Evolutionary conservation across 2,113 vertebrate species (phyloP), one percentile per base, ranked within the genome.

Genomic region (Astur gentilis): DNA sequence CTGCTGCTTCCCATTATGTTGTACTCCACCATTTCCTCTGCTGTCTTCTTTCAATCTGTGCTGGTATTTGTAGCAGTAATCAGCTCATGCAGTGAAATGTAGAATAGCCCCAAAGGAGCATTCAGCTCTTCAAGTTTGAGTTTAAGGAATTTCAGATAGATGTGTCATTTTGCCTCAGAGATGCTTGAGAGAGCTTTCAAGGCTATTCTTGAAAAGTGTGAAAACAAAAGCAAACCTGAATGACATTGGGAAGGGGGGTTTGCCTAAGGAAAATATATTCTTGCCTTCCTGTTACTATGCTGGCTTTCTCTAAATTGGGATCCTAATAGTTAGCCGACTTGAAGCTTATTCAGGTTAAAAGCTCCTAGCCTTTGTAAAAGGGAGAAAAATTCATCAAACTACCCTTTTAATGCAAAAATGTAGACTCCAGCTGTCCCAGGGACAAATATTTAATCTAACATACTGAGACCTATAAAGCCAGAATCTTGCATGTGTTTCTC

Each of bases 151-250:
- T 92, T 89, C 64, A 95, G 76, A 87, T 7, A 52, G 92, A 85
- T 69, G 52, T 95, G 81, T 91, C 76, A 89, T 87, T 97, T 94
- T 95, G 22, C 76, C 64, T 82, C 52, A 62, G 89, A 95, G 86
- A 84, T 8, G 7, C 67, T 86, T 81, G 26, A 91, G 55, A 83
- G 61, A 81, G 25, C 17, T 91, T 94, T 82, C 50, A 66, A 89
- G 72, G 82, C 58, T 76, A 17, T 87, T 93, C 69, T 94, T 93
- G 40, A 80, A 86, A 91, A 93, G 52, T 71, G 45, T 82, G 76
- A 73, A 91, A 91, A 78, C 42, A 62, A 81, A 91, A 89, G 75
- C 61, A 76, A 91, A 54, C 38, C 29, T 32, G 52, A 76, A 60
- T 83, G 57, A 91, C 81, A 34, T 27, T 0, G 3, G 22, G 45